Percentiles rank a stretch among this genome's conserved stretches.
phyloP scores from a whole-genome alignment of 2,888 invertebrate species.

The Heliconius aoede region DNA sequence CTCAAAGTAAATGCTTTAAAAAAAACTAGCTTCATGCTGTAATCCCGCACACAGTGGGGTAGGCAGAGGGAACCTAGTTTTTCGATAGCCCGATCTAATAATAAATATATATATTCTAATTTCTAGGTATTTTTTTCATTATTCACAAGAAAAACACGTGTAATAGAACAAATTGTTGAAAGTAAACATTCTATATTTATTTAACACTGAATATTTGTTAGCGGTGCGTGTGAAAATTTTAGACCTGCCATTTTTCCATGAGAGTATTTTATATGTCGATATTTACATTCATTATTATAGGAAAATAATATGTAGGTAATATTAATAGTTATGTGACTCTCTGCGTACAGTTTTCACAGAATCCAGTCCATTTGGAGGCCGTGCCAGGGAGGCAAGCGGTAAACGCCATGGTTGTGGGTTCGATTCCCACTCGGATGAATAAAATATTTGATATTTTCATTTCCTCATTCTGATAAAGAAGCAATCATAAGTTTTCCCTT shows the following conservation, averaged over 20 bases:
- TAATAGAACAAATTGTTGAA: constrained; percentile 12
- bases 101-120: too few relatives aligned
- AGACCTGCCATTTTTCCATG: not conserved
- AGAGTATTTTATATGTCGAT: not conserved
- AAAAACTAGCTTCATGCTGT: not conserved
- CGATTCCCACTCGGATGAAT: too few relatives aligned
- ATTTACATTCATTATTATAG: not conserved
- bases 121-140: too few relatives aligned
- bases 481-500: too few relatives aligned
- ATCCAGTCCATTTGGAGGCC: not conserved
- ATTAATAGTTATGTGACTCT: not conserved
- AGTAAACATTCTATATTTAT: constrained; percentile 27
- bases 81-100: too few relatives aligned
- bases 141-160: constrained; percentile 22
- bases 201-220: constrained; percentile 22
- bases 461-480: too few relatives aligned
- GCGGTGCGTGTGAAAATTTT: constrained; percentile 2
- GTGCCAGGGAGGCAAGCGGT: not conserved
- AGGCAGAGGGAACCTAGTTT: too few relatives aligned
- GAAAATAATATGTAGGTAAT: not conserved
- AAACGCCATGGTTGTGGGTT: too few relatives aligned
- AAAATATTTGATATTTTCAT: too few relatives aligned
- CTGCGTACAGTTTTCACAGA: not conserved
- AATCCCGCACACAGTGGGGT: too few relatives aligned
- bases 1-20: too few relatives aligned